Evolutionary conservation across 2,113 vertebrate species (phyloP), one percentile per base, ranked within the genome.

Genomic region (Canis aureus): DNA sequence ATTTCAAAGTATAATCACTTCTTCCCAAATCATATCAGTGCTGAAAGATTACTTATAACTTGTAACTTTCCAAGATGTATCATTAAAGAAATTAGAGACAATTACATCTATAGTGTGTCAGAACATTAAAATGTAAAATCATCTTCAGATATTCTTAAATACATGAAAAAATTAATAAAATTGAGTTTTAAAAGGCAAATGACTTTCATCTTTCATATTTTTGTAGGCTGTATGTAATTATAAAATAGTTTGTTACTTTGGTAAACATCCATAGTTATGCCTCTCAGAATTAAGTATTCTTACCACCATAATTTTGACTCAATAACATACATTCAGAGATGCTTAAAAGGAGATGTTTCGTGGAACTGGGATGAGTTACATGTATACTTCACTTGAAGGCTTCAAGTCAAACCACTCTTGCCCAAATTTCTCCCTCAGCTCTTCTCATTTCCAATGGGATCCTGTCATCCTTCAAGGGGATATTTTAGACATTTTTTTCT

Each of bases 121-220:
- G 57, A 89, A 2, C 23, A 67, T 62, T 84, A n/a, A 79, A 84
- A 73, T 20, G 2, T 71, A n/a, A 66, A 79, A n/a, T 25, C 80
- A 66, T 59, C 17, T 84, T 89, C 59, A 96, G 22, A 71, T 60
- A 73, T 80, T 79, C 95, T 90, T 91, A 69, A 79, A 69, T 91
- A 25, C 13, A 10, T 74, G 9, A 83, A 78, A 84, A 86, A 43
- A 43, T 49, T 55, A 76, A 23, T 89, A 81, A 89, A 73, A 95
- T n/a, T 76, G 12, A 81, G 10, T 38, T 53, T 90, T 94, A 32
- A 94, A 85, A 13, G 32, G 25, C 22, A 87, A 96, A 86, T 76
- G 25, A 20, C 7, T 86, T 84, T 73, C 64, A 82, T 88, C 8
- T 11, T 35, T 87, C 53, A 67, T 38, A 53, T 53, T 67, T 60